Base-by-base conservation (phyloP, 2,113 vertebrate species). In the Recurvirostra avosetta region DNA sequence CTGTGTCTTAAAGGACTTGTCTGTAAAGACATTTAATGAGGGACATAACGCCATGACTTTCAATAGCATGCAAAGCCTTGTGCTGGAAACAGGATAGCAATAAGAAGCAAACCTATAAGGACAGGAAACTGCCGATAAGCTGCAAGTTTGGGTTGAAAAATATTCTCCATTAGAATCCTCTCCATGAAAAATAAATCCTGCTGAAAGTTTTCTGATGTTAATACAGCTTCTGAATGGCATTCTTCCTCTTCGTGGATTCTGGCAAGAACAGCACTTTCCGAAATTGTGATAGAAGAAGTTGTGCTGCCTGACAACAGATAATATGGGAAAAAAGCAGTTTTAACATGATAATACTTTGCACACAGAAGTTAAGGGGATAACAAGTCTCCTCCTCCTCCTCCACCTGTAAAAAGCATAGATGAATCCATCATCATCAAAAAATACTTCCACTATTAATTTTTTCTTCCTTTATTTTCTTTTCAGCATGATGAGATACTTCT, bases 131-230 rank as follows among this genome's bases (percentile, higher is more conserved):
- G 98, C 58, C 98, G 98, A 95, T 99, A 99, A 76, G 97, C 97
- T 80, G 99, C 99, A 34, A 99, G 97, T 73, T 98, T 98, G 50
- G 98, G 95, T 30, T 99, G 99, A 59, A 98, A 98, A 82, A 97
- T 96, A 78, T 99, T 99, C 85, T 98, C 97, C 95, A 99, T 98
- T 40, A 99, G 74, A 80, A 98, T 97, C 55, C 98, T 98, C 97
- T 99, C 99, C 98, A 99, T 98, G 72, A 98, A 97, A 92, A 98
- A 97, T 38, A 99, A 97, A 78, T 97, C 83, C 47, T 98, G 97
- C 18, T 97, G 97, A 87, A 99, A 98, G 30, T 92, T 98, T 55
- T 98, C 98, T 32, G 98, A 98, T 68, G 97, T 97, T 27, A 99
- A 13, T 80, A 99, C 95, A 29, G 93, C 43, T 65, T 98, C 98